phyloP scores from a whole-genome alignment of 2,113 vertebrate species.

The Ceratotherium simum region DNA sequence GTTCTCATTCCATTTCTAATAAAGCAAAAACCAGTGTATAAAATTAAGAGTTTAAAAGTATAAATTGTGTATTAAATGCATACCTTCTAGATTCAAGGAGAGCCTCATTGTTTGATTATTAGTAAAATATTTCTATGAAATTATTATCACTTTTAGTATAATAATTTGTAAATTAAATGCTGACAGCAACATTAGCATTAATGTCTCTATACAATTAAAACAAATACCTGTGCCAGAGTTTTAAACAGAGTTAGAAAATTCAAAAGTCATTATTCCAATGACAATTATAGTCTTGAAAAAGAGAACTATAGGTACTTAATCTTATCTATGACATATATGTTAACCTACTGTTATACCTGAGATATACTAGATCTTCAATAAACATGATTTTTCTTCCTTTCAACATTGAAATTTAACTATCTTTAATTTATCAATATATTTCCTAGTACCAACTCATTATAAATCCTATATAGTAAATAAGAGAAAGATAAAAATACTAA shows the following conservation, averaged over 20 bases:
- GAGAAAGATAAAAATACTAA: neutral
- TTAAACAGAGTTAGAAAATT: slow-evolving; percentile 13
- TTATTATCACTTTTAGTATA: neutral
- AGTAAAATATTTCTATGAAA: slow-evolving; percentile 19
- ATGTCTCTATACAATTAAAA: neutral
- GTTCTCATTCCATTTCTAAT: slow-evolving; percentile 37
- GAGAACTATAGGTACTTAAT: neutral
- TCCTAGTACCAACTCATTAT: neutral
- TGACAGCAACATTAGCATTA: neutral
- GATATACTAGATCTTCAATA: neutral
- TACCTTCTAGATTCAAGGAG: neutral
- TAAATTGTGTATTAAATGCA: neutral
- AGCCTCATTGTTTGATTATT: neutral
- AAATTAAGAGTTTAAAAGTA: slow-evolving; percentile 15
- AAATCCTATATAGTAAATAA: neutral
- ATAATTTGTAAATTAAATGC: neutral
- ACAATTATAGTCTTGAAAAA: neutral
- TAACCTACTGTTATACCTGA: neutral
- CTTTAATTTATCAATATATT: neutral
- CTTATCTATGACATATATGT: neutral
- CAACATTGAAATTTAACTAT: neutral
- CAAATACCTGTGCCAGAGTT: neutral
- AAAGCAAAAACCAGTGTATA: neutral
- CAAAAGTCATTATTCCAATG: neutral
- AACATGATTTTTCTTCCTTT: neutral